Evolutionary conservation across 1,140 invertebrate species (phyloP).

Genomic region (Ceratosolen fusciceps): DNA sequence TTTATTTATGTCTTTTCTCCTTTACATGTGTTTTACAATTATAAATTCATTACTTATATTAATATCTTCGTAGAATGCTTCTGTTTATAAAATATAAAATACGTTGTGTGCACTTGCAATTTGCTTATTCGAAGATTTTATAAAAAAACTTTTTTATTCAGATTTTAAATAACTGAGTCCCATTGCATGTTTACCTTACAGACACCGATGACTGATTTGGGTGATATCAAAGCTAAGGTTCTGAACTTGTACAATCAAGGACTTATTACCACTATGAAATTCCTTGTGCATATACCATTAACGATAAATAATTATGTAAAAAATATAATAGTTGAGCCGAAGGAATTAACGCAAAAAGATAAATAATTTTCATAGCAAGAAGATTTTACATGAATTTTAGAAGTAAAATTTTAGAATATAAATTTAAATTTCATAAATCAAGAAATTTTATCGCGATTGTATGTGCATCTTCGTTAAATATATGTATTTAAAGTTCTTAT

Average conservation of each 20-base stretch:
- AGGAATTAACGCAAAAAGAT: constrained; percentile 18
- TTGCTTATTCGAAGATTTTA: background rate
- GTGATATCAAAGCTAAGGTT: constrained; percentile 49
- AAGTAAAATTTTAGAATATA: background rate
- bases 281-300: constrained; percentile 48
- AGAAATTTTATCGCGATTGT: too few relatives aligned
- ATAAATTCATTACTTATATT: too few relatives aligned
- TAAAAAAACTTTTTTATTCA: too few relatives aligned
- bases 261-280: constrained; percentile 49
- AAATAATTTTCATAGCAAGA: background rate
- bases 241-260: constrained; percentile 55
- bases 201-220: constrained; percentile 50
- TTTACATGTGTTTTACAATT: too few relatives aligned
- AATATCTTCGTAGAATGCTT: too few relatives aligned
- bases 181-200: constrained; percentile 47
- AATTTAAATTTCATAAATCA: too few relatives aligned
- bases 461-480: too few relatives aligned
- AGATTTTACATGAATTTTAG: background rate
- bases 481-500: too few relatives aligned
- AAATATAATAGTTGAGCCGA: constrained; percentile 28
- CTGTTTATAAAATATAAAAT: too few relatives aligned
- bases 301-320: constrained; percentile 47
- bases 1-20: too few relatives aligned
- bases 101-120: too few relatives aligned
- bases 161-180: too few relatives aligned